Conservation (phyloP, 2,888 invertebrate species). For the Aspidiotus destructor region DNA sequence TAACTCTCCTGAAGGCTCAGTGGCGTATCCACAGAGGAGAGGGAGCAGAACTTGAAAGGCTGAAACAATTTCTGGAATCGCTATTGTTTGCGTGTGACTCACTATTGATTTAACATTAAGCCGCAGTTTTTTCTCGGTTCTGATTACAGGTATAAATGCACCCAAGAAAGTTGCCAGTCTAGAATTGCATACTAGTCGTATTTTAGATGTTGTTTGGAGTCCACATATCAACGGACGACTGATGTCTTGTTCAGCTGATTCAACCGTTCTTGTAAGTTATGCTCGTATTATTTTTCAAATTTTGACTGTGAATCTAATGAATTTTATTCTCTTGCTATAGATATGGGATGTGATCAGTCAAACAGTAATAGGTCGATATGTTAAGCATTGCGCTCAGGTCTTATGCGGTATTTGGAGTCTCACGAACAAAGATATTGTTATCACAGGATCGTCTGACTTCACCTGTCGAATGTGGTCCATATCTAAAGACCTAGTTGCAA, state of each 20-base stretch:
- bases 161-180: conserved; percentile 37
- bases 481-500: conserved; percentile 43
- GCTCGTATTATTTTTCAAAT: background rate
- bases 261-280: conserved; percentile 53
- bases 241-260: conserved; percentile 60
- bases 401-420: conserved; percentile 58
- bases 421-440: conserved; percentile 49
- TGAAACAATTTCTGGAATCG: no score
- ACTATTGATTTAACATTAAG: no score
- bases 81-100: no score
- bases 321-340: conserved; percentile 41
- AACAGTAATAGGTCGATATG: conserved; percentile 51
- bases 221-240: conserved; percentile 56
- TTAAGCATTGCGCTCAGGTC: conserved; percentile 48
- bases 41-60: no score
- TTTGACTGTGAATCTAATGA: background rate
- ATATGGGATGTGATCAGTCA: conserved; percentile 54
- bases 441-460: conserved; percentile 59
- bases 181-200: conserved; percentile 47
- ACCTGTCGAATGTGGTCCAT: conserved; percentile 57
- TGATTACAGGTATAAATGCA: background rate
- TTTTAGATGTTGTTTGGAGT: conserved; percentile 57
- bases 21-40: no score
- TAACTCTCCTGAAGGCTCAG: no score
- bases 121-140: no score